Evolutionary conservation across 2,888 invertebrate genomes (phyloP), one percentile per base, ranked within the genome.

Genomic region (Tryphoninae sp.): DNA sequence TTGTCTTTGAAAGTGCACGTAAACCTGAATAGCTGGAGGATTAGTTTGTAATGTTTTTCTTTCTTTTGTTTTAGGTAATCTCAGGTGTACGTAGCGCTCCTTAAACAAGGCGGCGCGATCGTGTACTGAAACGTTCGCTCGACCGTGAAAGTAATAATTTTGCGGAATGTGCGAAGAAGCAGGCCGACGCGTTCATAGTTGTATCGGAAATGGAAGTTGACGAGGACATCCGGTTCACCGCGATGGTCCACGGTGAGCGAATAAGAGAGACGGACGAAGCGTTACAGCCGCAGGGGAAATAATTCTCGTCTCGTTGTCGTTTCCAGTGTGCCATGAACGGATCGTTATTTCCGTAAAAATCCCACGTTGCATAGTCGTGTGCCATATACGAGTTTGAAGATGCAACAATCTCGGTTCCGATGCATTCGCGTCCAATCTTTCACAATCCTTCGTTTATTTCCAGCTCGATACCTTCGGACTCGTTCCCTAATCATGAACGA

Each of bases 161-260:
- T 13, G 45, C 26, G 11, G 74, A 75, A 75, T 75, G 16, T n/a
- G 19, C 19, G 51, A 51, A 67, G 19, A 0, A 1, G 68, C 26
- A 59, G 68, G 53, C 53, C 16, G 40, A 49, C 11, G 16, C 71
- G 61, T 71, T 40, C 51, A 23, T 40, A 64, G 64, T 71, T 69
- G 40, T 59, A 71, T 80, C 65, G 80, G 80, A 80, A 81, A 78
- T 75, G 40, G 49, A 81, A 74, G 75, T 71, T 67, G 59, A 78
- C 78, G 78, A 78, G 78, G 51, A 65, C 67, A 71, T 81, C 78
- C 78, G 78, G 33, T 49, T 75, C 7, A 9, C 13, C 71, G 51
- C 69, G 49, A 62, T 49, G 9, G 59, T 59, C 59, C 49, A 26
- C 13, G 45, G 13, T 13, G 45, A 9, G 45, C 45, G 2, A 61